These are phyloP conservation scores for Reticulitermes lucifugus DNA, from an alignment of 2,888 invertebrate genomes.

Conservation along the genomic window DNA sequence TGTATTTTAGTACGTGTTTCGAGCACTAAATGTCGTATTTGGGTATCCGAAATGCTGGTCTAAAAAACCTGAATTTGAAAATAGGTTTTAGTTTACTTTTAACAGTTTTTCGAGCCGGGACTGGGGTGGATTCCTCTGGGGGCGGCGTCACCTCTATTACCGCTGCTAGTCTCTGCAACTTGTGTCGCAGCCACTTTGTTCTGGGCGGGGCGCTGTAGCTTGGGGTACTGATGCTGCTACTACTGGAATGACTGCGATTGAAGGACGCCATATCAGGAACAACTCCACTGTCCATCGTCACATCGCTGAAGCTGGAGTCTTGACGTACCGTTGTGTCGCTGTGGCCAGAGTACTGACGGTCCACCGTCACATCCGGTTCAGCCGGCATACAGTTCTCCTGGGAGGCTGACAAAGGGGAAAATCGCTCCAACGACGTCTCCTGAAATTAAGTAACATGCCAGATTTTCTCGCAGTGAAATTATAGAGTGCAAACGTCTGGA, in stretches of 20 bases:
- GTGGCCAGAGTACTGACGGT: conserved; percentile 41
- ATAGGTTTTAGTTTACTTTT: conserved; percentile 44
- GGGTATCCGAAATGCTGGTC: conserved; percentile 53
- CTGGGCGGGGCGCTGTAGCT: conserved; percentile 39
- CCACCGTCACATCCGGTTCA: neutral
- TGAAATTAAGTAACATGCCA: conserved; percentile 43
- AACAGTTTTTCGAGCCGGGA: conserved; percentile 21
- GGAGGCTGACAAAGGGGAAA: conserved; percentile 39
- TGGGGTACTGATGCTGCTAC: conserved; percentile 22
- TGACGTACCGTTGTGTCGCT: conserved; percentile 54
- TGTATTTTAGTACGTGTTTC: too few relatives aligned
- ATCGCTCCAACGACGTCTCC: conserved; percentile 51
- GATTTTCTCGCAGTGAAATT: too few relatives aligned
- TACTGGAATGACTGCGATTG: conserved; percentile 43
- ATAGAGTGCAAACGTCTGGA: too few relatives aligned
- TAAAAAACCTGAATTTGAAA: conserved; percentile 48
- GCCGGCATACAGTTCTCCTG: conserved; percentile 31
- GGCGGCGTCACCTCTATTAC: conserved; percentile 54
- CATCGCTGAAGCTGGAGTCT: conserved; percentile 57
- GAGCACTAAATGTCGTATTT: conserved; percentile 49
- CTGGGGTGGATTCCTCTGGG: conserved; percentile 8
- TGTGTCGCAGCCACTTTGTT: conserved; percentile 53
- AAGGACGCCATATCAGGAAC: conserved; percentile 54
- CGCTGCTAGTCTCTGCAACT: conserved; percentile 57
- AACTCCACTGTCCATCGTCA: conserved; percentile 57